These are phyloP conservation scores for Anniella stebbinsi DNA, from an alignment of 2,797 vertebrate species.

Conservation along the genomic window DNA sequence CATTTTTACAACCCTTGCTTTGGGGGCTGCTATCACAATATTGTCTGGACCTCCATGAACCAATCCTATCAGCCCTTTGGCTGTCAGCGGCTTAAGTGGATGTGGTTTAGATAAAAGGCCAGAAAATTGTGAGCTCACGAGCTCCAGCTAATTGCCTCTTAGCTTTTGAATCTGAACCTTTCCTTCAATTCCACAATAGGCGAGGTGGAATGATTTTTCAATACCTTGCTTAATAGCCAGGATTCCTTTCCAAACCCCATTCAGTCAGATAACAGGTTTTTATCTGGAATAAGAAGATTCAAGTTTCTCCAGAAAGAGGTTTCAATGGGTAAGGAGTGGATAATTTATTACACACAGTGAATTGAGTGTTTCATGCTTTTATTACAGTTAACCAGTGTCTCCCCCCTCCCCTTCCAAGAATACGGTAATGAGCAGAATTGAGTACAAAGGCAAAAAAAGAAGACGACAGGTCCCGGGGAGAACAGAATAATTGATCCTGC, in stretches of 20 bases:
- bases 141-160: constrained; percentile 22
- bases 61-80: not conserved
- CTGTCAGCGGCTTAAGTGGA: not conserved
- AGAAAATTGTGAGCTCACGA: not conserved
- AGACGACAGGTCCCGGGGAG: too few relatives aligned
- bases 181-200: not conserved
- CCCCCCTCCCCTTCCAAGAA: not conserved
- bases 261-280: not conserved
- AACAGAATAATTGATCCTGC: not conserved
- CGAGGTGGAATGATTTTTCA: not conserved
- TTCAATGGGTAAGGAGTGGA: not conserved
- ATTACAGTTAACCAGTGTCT: not conserved
- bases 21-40: not conserved
- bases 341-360: not conserved
- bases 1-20: not conserved
- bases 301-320: not conserved
- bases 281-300: not conserved
- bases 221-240: not conserved
- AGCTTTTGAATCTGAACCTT: constrained; percentile 1
- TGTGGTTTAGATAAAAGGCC: constrained; percentile 13
- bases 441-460: not conserved
- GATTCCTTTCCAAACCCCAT: not conserved
- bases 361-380: constrained; percentile 6
- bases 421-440: not conserved
- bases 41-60: not conserved